Base-by-base conservation (phyloP, 2,797 vertebrate genomes). In the Enteromius thamalakanensis region DNA sequence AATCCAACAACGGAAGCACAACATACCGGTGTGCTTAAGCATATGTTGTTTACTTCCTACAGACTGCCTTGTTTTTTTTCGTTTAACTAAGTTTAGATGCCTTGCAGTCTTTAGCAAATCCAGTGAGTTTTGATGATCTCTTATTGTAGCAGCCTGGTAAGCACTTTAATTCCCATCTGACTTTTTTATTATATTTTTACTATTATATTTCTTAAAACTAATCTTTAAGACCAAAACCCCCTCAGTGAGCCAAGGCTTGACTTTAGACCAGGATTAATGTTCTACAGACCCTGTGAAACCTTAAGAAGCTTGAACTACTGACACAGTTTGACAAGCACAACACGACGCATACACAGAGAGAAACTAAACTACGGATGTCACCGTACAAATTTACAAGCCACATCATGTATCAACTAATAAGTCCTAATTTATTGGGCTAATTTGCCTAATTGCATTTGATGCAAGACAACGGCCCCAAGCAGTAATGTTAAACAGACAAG, bases 211-310 rank as follows among this genome's bases (percentile, higher is more conserved):
- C 2, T 4, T 60, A 60, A 76, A 58, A 76, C 15, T 42, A 42
- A 60, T 76, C 53, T 47, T 77, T 64, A 14, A 64, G 40, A 10
- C 40, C 15, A 68, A 37, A 51, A 68, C 10, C 12, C 62, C 8
- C 21, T 51, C 26, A 79, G 64, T 79, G 19, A 51, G 21, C 34
- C 10, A 19, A 68, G 47, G 21, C 37, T 47, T 62, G 64, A 37
- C 6, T 80, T 80, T 21, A 80, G 70, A 71, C 67, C 34, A 42
- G 62, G 62, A 76, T 76, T 76, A 69, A 67, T 42, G 45, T 68
- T 76, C 65, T 80, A 70, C 21, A 80, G 37, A 26, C 51, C 37
- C 17, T n/a, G 60, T 10, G 10, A 37, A 37, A 58, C 23, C 79
- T 58, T 83, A 68, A 49, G 21, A 82, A 69, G 64, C 62, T 83